These are phyloP conservation scores for Megaleporinus macrocephalus DNA, from an alignment of 2,113 vertebrate genomes.

Conservation along the genomic window DNA sequence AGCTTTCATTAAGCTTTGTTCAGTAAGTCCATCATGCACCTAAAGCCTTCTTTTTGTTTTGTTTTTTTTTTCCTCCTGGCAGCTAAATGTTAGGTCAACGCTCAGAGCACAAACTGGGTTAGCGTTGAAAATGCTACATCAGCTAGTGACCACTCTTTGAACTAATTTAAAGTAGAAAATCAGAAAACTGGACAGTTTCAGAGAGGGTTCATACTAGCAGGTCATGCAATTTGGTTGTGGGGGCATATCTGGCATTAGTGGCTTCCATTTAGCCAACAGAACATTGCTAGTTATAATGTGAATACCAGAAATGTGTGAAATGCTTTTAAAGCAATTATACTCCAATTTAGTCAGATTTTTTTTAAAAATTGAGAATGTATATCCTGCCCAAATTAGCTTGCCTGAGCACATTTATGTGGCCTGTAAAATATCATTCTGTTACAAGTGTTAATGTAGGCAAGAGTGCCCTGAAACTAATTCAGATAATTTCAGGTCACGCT, in stretches of 20 bases:
- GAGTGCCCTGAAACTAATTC: background rate
- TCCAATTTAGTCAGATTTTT: background rate
- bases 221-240: background rate
- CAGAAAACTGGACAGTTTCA: background rate
- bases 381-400: background rate
- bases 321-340: background rate
- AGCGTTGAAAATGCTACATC: background rate
- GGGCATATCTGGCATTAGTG: background rate
- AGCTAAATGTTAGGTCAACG: slow-evolving; percentile 56
- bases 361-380: background rate
- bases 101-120: slow-evolving; percentile 11
- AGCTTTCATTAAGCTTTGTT: background rate
- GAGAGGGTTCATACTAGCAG: background rate
- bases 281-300: background rate
- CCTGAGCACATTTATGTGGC: background rate
- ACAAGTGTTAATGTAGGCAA: background rate
- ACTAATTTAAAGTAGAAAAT: background rate
- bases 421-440: background rate
- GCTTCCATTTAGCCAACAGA: background rate
- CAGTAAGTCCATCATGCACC: slow-evolving; percentile 19
- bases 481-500: background rate
- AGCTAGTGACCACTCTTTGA: background rate
- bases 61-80: slow-evolving; percentile 43
- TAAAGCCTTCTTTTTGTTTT: background rate
- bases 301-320: slow-evolving; percentile 4